Evolutionary conservation across 2,888 invertebrate species (phyloP).

Genomic region (Onthophagus sagittarius): DNA sequence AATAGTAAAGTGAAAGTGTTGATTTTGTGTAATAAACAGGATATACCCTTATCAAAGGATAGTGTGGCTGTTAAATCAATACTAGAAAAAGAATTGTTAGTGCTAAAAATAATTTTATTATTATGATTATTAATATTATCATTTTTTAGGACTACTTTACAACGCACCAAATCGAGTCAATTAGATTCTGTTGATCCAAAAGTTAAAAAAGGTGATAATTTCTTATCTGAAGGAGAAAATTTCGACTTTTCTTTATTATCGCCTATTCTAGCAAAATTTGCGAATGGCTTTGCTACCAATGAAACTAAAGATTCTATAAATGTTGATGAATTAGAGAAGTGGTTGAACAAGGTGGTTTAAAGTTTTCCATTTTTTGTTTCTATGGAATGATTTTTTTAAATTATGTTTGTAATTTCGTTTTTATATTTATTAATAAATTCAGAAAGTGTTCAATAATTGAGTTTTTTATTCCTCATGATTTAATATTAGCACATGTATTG

Average conservation of each 20-base stretch:
- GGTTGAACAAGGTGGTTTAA: conserved; percentile 61
- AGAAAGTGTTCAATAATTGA: too few relatives aligned
- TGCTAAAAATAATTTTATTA: conserved; percentile 27
- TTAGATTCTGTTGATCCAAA: conserved; percentile 71
- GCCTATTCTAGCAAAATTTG: conserved; percentile 62
- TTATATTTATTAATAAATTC: too few relatives aligned
- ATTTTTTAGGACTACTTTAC: conserved; percentile 69
- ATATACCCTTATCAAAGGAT: conserved; percentile 83
- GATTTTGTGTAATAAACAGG: conserved; percentile 91
- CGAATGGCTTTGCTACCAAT: conserved; percentile 59
- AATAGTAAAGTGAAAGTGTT: conserved; percentile 64
- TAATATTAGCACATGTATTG: too few relatives aligned
- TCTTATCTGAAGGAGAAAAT: conserved; percentile 76
- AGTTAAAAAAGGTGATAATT: conserved; percentile 54
- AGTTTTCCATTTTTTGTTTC: background rate
- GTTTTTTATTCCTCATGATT: too few relatives aligned
- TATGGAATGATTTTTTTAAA: background rate
- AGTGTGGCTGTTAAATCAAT: conserved; percentile 70
- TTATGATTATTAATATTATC: conserved; percentile 8
- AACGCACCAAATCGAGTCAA: conserved; percentile 79
- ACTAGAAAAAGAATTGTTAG: conserved; percentile 90
- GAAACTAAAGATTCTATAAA: conserved; percentile 60
- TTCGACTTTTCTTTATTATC: conserved; percentile 78
- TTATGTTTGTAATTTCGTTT: too few relatives aligned
- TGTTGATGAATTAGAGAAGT: conserved; percentile 63